These are phyloP conservation scores for Smittia sp. DNA, from an alignment of 2,888 invertebrate species.

Conservation along the genomic window DNA sequence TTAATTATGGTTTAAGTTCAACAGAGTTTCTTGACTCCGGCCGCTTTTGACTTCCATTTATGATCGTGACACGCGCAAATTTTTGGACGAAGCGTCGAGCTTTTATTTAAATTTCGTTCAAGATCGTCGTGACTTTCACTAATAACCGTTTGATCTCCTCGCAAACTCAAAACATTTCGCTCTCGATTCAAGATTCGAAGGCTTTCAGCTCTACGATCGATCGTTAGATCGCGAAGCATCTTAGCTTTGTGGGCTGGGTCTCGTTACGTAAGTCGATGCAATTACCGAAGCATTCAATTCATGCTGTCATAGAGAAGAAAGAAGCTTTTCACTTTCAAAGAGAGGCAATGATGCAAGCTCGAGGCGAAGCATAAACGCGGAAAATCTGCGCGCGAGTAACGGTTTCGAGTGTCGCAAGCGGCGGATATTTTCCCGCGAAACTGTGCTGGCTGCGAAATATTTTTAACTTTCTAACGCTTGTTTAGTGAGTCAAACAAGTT, in stretches of 20 bases:
- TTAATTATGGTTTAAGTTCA: conserved; percentile 27
- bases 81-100: neutral
- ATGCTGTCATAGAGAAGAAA: conserved; percentile 20
- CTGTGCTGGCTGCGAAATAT: conserved; percentile 8
- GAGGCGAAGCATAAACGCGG: conserved; percentile 1
- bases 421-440: neutral
- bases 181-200: neutral
- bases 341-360: conserved; percentile 7
- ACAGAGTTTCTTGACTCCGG: conserved; percentile 10
- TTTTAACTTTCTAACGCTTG: conserved; percentile 22
- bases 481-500: conserved; percentile 15
- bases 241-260: neutral
- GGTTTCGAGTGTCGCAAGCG: neutral
- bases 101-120: neutral
- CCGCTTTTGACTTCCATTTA: neutral
- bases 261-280: conserved; percentile 5
- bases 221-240: neutral
- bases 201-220: neutral
- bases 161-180: neutral
- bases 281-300: conserved; percentile 12
- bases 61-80: neutral
- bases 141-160: too few species aligned
- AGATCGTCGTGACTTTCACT: neutral
- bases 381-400: conserved; percentile 1
- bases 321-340: conserved; percentile 22